Conservation (phyloP, 2,888 invertebrate genomes). For the Agrotis ipsilon region DNA sequence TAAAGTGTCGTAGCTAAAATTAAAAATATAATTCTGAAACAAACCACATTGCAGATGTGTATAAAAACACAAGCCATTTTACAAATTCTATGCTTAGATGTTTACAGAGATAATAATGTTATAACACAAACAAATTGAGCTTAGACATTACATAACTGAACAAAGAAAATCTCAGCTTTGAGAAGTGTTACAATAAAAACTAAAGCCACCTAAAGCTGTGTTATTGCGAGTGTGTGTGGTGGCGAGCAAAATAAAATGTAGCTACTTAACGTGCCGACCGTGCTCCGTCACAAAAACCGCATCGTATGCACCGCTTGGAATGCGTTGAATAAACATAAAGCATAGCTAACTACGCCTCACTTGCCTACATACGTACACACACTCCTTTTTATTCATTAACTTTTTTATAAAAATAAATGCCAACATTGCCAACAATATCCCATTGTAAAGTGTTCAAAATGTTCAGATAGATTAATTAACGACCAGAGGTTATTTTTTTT, state of each 20-base stretch:
- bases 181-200: slow-evolving; percentile 55
- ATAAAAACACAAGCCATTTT: slow-evolving; percentile 1
- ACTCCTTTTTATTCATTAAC: slow-evolving; percentile 66
- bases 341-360: slow-evolving; percentile 59
- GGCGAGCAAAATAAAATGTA: slow-evolving; percentile 60
- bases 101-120: slow-evolving; percentile 27
- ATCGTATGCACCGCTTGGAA: slow-evolving; percentile 64
- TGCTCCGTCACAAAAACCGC: slow-evolving; percentile 62
- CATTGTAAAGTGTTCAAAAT: slow-evolving; percentile 70
- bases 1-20: not conserved
- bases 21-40: not conserved
- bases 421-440: slow-evolving; percentile 72
- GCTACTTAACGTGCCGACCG: slow-evolving; percentile 52
- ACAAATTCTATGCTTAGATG: slow-evolving; percentile 11
- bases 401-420: slow-evolving; percentile 68
- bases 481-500: slow-evolving; percentile 56
- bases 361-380: slow-evolving; percentile 52
- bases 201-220: slow-evolving; percentile 52
- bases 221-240: slow-evolving; percentile 56
- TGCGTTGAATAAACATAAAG: slow-evolving; percentile 71
- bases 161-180: slow-evolving; percentile 42
- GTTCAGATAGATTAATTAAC: slow-evolving; percentile 68
- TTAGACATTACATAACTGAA: slow-evolving; percentile 44
- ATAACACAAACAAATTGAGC: slow-evolving; percentile 38
- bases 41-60: not conserved